Evolutionary conservation across 2,888 invertebrate genomes (phyloP), one percentile per base, ranked within the genome.

Genomic region (Nematopogon swammerdamellus): DNA sequence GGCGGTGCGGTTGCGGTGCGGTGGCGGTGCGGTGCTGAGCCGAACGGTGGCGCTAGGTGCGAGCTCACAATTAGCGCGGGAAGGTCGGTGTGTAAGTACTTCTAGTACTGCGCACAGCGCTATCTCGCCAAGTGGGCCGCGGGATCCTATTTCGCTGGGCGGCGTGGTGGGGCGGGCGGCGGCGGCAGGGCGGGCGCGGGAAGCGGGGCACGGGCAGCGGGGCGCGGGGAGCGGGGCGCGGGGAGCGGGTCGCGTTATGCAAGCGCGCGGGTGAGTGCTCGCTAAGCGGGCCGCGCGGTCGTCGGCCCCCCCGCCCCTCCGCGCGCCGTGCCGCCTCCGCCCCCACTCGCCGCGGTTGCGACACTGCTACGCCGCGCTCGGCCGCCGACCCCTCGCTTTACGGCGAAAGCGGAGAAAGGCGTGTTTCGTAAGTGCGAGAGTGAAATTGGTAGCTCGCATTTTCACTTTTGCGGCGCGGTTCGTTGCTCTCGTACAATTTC

Each of bases 201-300:
- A 18, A 52, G 56, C 53, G 57, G 50, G 53, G 58, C 57, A 58
- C 61, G 59, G 56, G 58, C 55, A 59, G 55, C 59, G 57, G 57
- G 63, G 61, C 54, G 54, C 55, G 70, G 44, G 57, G 53, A 52
- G 56, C 53, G 57, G 50, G 53, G 58, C 57, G 58, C 61, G 59
- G 56, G 58, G 56, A 59, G 55, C 59, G 57, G 57, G 63, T 62
- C 54, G 54, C 55, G 70, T 75, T 75, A 76, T 75, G 76, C 76
- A 77, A 36, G 45, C 76, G 72, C 71, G 68, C 69, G 70, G 77
- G 85, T 85, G 83, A 85, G 80, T 83, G 85, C 84, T 79, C 82
- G 79, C 72, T 81, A 85, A 83, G 80, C 84, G 72, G 85, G 85
- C 85, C 85, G 84, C 82, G 58, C 63, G 57, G 62, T 58, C 58